Evolutionary conservation across 2,113 vertebrate species (phyloP).

Genomic region (Cavia porcellus): DNA sequence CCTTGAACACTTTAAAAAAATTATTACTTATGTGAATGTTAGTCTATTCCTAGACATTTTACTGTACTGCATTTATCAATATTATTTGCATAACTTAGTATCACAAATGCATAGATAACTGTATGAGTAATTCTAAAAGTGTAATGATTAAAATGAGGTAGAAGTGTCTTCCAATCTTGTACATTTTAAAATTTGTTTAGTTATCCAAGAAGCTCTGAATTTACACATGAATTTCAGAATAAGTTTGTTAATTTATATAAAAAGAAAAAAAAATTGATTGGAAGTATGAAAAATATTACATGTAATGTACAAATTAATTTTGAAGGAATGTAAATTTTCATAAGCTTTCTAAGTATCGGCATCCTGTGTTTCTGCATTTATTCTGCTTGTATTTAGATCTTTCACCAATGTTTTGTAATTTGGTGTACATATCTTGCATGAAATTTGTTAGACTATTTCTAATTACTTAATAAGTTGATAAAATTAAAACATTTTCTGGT

Average conservation of each 20-base stretch:
- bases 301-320: background rate
- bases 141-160: background rate
- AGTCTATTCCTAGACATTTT: background rate
- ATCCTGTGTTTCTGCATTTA: background rate
- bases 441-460: background rate
- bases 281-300: background rate
- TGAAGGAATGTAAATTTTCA: background rate
- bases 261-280: background rate
- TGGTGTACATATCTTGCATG: background rate
- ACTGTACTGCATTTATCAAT: background rate
- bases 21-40: background rate
- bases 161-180: background rate
- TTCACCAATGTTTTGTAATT: background rate
- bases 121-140: background rate
- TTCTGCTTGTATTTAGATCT: background rate
- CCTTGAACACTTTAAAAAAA: background rate
- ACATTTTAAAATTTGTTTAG: background rate
- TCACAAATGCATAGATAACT: background rate
- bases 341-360: background rate
- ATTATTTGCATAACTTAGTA: background rate
- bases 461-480: background rate
- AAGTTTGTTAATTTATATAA: background rate
- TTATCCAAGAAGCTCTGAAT: background rate
- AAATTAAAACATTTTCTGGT: background rate
- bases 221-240: background rate